Evolutionary conservation across 2,797 vertebrate species (phyloP).

Genomic region (Trematomus bernacchii): DNA sequence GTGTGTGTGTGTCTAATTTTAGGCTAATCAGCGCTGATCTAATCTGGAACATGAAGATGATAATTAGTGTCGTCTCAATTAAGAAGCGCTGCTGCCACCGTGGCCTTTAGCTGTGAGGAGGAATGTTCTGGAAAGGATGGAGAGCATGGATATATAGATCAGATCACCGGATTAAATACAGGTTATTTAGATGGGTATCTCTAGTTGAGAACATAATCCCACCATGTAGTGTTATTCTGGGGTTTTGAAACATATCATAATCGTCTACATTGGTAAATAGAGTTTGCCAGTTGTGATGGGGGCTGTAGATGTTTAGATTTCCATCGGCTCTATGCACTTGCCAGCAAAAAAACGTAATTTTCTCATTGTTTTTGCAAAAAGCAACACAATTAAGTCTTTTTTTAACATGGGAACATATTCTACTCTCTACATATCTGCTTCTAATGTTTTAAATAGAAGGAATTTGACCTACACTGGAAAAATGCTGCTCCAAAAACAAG

Average conservation of each 20-base stretch:
- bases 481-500: too few species aligned
- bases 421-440: not conserved
- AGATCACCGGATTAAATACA: not conserved
- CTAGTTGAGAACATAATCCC: not conserved
- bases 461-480: too few species aligned
- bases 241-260: not conserved
- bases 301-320: too few species aligned
- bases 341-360: too few species aligned
- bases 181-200: not conserved
- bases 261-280: not conserved
- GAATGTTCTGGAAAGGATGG: not conserved
- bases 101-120: slow-evolving; percentile 37
- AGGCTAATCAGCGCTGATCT: slow-evolving; percentile 62
- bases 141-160: not conserved
- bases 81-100: slow-evolving; percentile 38
- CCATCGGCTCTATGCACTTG: too few species aligned
- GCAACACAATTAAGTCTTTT: not conserved
- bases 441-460: not conserved
- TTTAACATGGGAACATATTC: not conserved
- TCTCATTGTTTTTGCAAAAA: not conserved
- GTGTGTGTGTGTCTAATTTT: slow-evolving; percentile 52
- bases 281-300: too few species aligned
- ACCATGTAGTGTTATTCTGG: not conserved
- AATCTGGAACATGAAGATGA: slow-evolving; percentile 63
- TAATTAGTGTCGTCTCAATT: slow-evolving; percentile 64